These are phyloP conservation scores for Carollia perspicillata DNA, from an alignment of 2,113 vertebrate species.

Conservation along the genomic window DNA sequence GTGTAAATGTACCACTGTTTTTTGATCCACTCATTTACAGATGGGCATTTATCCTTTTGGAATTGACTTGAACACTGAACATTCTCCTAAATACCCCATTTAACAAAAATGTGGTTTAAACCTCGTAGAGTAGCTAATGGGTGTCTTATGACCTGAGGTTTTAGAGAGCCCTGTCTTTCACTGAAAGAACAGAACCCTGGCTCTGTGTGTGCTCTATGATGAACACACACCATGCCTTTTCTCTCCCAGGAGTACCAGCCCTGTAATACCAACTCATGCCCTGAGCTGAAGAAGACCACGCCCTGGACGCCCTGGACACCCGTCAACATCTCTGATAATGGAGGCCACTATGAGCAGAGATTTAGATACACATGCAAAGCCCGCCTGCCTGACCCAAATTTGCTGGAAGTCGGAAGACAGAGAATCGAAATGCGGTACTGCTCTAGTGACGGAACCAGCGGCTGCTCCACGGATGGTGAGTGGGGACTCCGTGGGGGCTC, in stretches of 20 bases:
- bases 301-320: conserved; percentile 98
- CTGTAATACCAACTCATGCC: conserved; percentile 92
- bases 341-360: conserved; percentile 95
- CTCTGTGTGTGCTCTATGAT: rapidly evolving
- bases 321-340: conserved; percentile 97
- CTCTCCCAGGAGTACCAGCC: conserved; percentile 92
- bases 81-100: not conserved
- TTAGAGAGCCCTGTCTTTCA: not conserved
- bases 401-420: conserved; percentile 95
- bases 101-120: not conserved
- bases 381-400: conserved; percentile 88
- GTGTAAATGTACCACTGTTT: no score
- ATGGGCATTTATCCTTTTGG: no score
- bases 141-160: not conserved
- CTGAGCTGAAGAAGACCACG: conserved; percentile 97
- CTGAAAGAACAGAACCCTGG: no score
- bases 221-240: rapidly evolving
- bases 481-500: rapidly evolving
- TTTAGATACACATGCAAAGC: conserved; percentile 98
- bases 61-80: not conserved
- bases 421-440: conserved; percentile 98
- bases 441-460: conserved; percentile 94
- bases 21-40: no score
- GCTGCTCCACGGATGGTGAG: conserved; percentile 96
- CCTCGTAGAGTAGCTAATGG: not conserved